A percentile compares a stretch with the other conserved stretches of the same genome.
Conservation (phyloP, 2,888 invertebrate species). For the Auanema freiburgensis region DNA sequence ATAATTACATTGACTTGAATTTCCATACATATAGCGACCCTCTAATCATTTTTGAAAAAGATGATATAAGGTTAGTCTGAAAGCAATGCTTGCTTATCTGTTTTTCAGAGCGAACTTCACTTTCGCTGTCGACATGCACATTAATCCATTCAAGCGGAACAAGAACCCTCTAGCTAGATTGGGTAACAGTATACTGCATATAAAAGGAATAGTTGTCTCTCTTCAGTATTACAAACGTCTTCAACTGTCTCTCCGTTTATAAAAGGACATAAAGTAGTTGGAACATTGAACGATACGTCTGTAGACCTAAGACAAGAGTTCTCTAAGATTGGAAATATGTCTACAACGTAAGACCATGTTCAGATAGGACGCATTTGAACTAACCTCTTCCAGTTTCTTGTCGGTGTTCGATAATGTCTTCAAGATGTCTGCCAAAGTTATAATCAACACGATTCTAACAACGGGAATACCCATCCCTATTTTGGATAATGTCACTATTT, state of each 20-base stretch:
- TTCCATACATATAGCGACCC: constrained; percentile 41
- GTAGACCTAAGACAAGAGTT: constrained; percentile 34
- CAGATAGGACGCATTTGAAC: background rate
- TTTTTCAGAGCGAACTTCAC: constrained; percentile 23
- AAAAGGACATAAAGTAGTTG: constrained; percentile 32
- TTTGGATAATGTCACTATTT: constrained; percentile 52
- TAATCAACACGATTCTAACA: constrained; percentile 35
- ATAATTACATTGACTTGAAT: constrained; percentile 46
- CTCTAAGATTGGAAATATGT: constrained; percentile 50
- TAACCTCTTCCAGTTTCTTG: constrained; percentile 40
- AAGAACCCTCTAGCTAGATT: constrained; percentile 43
- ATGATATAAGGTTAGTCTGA: constrained; percentile 1
- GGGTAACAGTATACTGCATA: constrained; percentile 17
- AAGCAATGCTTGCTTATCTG: background rate
- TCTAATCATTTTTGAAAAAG: constrained; percentile 3
- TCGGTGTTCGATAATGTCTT: constrained; percentile 36
- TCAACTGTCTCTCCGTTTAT: constrained; percentile 42
- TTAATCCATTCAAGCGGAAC: constrained; percentile 28
- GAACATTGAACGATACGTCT: constrained; percentile 36
- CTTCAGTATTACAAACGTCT: constrained; percentile 34
- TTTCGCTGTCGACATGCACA: constrained; percentile 41
- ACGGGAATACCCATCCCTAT: constrained; percentile 54
- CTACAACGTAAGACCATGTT: constrained; percentile 25
- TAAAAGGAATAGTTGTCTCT: background rate
- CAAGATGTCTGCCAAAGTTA: constrained; percentile 37